phyloP scores from a whole-genome alignment of 1,140 invertebrate species.

The Philopotamus ludificatus region DNA sequence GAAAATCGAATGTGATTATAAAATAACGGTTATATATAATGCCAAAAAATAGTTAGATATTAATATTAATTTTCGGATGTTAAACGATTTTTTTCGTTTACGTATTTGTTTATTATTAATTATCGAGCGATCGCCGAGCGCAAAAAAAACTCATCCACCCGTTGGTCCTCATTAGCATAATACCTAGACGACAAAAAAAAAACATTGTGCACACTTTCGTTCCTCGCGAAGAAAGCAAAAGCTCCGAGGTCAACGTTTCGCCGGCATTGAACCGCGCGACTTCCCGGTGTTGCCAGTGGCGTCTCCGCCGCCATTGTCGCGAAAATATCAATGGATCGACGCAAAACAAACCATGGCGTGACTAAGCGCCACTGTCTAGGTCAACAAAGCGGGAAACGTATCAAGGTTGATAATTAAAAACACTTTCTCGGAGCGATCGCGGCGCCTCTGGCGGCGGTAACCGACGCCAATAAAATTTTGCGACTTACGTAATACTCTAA shows the following conservation, averaged over 20 bases:
- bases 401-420: not conserved
- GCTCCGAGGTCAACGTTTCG: not conserved
- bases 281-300: not conserved
- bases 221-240: not conserved
- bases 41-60: too few species aligned
- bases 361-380: not conserved
- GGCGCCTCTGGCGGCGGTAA: not conserved
- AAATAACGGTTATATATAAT: too few species aligned
- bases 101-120: too few species aligned
- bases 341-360: not conserved
- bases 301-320: not conserved
- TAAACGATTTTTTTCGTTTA: too few species aligned
- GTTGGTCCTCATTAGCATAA: too few species aligned
- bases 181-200: not conserved
- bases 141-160: too few species aligned
- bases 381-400: too few species aligned
- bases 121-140: too few species aligned
- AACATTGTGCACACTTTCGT: not conserved
- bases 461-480: not conserved
- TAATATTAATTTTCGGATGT: too few species aligned
- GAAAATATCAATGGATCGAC: not conserved
- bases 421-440: too few species aligned
- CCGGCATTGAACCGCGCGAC: not conserved
- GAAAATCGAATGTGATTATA: too few species aligned
- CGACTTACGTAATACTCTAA: conserved; percentile 61